A percentile compares a stretch with the other conserved stretches of the same genome.
Evolutionary conservation across 1,140 invertebrate species (phyloP).

Genomic region (Steinernema khuongi): DNA sequence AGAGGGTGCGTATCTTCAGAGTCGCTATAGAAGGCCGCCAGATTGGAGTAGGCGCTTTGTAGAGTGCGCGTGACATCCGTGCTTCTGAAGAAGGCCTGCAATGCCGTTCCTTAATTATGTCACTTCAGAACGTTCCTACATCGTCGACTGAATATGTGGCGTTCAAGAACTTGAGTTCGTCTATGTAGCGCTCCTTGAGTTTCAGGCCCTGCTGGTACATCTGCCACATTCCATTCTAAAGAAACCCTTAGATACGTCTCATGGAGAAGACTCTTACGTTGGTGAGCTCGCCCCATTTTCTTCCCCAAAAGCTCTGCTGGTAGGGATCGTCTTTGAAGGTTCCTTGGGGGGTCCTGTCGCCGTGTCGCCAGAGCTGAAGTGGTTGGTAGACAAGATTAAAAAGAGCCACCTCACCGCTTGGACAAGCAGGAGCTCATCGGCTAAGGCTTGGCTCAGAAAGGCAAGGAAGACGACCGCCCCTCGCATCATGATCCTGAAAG

Average conservation of each 20-base stretch:
- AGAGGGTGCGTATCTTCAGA: background rate
- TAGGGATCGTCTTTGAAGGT: constrained; percentile 29
- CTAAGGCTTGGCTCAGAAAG: no score
- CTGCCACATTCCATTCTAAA: constrained; percentile 26
- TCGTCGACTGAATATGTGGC: constrained; percentile 19
- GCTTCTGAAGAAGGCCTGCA: constrained; percentile 16
- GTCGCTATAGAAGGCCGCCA: constrained; percentile 26
- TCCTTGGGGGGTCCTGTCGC: constrained; percentile 25
- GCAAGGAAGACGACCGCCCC: no score
- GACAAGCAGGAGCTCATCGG: background rate
- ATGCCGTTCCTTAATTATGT: no score
- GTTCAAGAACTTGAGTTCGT: constrained; percentile 23
- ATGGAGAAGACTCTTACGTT: background rate
- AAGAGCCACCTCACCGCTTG: background rate
- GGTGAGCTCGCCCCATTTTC: constrained; percentile 21
- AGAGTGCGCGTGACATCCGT: constrained; percentile 7
- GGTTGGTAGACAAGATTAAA: background rate
- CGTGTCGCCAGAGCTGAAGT: constrained; percentile 32
- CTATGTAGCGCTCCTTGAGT: constrained; percentile 19
- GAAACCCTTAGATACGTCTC: background rate
- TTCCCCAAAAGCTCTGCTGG: constrained; percentile 5
- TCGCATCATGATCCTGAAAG: no score
- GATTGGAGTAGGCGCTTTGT: constrained; percentile 17
- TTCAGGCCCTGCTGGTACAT: constrained; percentile 24
- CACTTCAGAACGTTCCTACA: no score